Evolutionary conservation across 35 echinoderm and acorn worm genomes (phyloP), one percentile per base, ranked within the genome.

Genomic region (Amphiura filiformis): DNA sequence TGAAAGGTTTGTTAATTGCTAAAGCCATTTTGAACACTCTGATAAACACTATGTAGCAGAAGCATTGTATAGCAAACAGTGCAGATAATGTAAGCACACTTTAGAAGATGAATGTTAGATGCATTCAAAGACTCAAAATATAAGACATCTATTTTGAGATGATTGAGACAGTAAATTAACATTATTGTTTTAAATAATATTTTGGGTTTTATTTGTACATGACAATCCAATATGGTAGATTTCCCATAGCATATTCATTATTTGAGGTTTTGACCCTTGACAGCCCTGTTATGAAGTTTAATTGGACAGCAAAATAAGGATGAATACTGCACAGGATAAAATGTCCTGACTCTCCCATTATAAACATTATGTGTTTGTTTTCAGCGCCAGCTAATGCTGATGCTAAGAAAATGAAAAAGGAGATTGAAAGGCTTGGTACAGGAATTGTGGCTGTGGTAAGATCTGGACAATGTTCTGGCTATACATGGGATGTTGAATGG

Each of bases 401-500:
- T 0, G 84, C 81, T 9, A 30, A 31, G 4, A 52, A 97, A 76
- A 79, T 97, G 75, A 93, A 97, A 65, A 78, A 90, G 26, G 32
- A 81, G 13, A 84, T 97, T 13, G 77, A 93, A 36, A 80, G 65
- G 80, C 82, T 97, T 65, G 95, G 88, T 76, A 47, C 84, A n/a
- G 91, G 95, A 18, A 35, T 39, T 17, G 56, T 97, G 31, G 65
- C 56, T 65, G 95, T 97, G 15, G 78, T 82, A 39, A 81, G 86
- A 31, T 79, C 65, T 36, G 88, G 88, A 26, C 70, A 52, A 0
- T 97, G 95, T 86, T 65, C 42, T 1, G 95, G 91, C 4, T 93
- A 84, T 84, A 65, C 76, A 4, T 97, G 91, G 91, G 79, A 93
- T 28, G 85, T 97, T 35, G 81, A 82, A 13, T 97, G 91, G 91